Base-by-base conservation (phyloP, 2,888 invertebrate species). In the Rugalucina vietnamica region DNA sequence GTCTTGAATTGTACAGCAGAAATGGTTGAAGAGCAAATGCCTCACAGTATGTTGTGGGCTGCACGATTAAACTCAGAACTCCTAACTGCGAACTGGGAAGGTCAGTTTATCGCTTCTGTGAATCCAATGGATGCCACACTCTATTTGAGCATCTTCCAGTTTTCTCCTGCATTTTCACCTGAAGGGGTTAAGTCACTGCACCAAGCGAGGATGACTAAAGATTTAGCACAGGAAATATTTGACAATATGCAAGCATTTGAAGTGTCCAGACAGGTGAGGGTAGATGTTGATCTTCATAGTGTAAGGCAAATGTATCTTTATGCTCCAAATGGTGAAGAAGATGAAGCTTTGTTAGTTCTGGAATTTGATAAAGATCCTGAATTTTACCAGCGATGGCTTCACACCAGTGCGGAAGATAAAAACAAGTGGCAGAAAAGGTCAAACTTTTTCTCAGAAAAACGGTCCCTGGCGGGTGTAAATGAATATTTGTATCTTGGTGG, bases 221-320 rank as follows among this genome's bases (percentile, higher is more conserved):
- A 80, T 24, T 65, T 88, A 10, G 88, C 86, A 3, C 54, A 76
- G 27, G 86, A 86, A 34, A 86, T 88, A 43, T 36, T 84, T 3
- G 80, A 80, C 36, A 88, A 86, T 65, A 81, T 88, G 86, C 78
- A 84, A 60, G 79, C 82, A 70, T 88, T 88, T 84, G 88, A 88
- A 82, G 88, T 88, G 18, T 86, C 88, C 12, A 72, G 88, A 34
- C 88, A 88, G 49, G 74, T 88, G 5, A 43, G 88, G 14, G 74
- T 82, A 65, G 85, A 88, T 39, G 72, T 86, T 12, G 81, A 78
- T 27, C 73, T 88, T 29, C 49, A 76, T 10, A 81, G 39, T 54
- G 76, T 88, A 18, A 27, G 37, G 21, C 82, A 82, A 60, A 54
- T 86, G 34, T 86, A 82, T 37, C 39, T 88, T 32, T 78, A 84